Base-by-base conservation (phyloP, 2,888 invertebrate genomes). In the Mesorhabditis spiculigera region DNA sequence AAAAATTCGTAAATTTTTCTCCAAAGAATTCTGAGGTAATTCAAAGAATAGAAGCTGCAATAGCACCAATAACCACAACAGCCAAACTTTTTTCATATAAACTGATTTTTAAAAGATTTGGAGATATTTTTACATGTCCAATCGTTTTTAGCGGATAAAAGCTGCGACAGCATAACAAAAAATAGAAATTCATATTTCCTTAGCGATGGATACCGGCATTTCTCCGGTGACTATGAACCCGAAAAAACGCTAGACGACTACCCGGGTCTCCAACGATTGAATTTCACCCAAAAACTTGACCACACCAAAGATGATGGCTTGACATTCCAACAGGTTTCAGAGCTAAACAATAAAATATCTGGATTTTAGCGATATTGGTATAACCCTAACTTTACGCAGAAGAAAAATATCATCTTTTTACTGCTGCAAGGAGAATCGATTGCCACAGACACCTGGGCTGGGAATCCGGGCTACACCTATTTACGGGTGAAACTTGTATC, bases 341-440 rank as follows among this genome's bases (percentile, higher is more conserved):
- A 65, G 41, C 13, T 13, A 13, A 62, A 41, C 13, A 28, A 43
- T 28, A 28, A 28, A 28, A 28, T 28, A 28, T 28, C 28, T 28
- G 28, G 8, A 43, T 67, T 76, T 28, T 69, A 80, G 80, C 70
- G 78, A 45, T 78, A 78, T 58, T 77, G 78, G 74, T 76, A 78
- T 74, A 78, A 78, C 68, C 65, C 71, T 0, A 70, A 70, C 13
- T 80, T 69, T 67, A 71, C 72, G 4, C 62, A 72, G 63, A 67
- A 70, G 45, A 76, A 71, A 0, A 71, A 72, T 64, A 73, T 78
- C 41, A 73, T 80, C 5, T 80, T 80, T 68, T 68, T 80, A 63
- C 72, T 80, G 74, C 78, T 80, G 42, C 6, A 4, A 72, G 75
- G 75, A 61, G 75, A 75, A 67, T 71, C 74, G 4, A 70, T 71